Conservation (phyloP, 2,113 vertebrate genomes). For the Eolophus roseicapilla region DNA sequence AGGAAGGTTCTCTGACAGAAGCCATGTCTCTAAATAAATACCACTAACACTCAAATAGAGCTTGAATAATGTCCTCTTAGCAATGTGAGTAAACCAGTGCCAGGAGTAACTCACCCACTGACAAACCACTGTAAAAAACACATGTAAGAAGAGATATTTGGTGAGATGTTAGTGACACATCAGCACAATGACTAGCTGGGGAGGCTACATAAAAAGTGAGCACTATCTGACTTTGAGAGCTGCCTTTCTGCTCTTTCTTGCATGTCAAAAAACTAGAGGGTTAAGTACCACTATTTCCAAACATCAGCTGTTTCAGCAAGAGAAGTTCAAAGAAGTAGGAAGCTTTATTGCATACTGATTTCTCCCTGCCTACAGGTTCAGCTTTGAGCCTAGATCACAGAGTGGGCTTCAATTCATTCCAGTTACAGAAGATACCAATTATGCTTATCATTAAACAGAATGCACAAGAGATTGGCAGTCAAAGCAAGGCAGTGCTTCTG, state of each 20-base stretch:
- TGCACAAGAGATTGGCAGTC: neutral
- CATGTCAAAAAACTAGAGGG: neutral
- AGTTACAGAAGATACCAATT: neutral
- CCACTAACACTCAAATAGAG: neutral
- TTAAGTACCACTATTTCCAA: neutral
- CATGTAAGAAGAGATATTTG: neutral
- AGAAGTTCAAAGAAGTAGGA: conserved; percentile 29
- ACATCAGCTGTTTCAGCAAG: neutral
- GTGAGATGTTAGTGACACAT: neutral
- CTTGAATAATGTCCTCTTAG: neutral
- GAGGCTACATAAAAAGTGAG: neutral
- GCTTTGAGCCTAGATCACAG: neutral
- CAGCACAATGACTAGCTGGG: neutral
- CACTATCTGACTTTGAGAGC: neutral
- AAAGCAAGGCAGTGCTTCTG: neutral
- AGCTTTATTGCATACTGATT: conserved; percentile 62
- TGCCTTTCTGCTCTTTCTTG: neutral
- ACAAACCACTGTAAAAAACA: neutral
- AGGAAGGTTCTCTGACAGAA: neutral
- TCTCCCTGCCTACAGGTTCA: neutral
- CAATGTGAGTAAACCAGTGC: neutral
- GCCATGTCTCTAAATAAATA: neutral
- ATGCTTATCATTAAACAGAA: neutral
- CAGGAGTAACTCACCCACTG: neutral
- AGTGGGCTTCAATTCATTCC: neutral